Evolutionary conservation across 2,888 invertebrate genomes (phyloP), one percentile per base, ranked within the genome.

Genomic region (Phasia obesa): DNA sequence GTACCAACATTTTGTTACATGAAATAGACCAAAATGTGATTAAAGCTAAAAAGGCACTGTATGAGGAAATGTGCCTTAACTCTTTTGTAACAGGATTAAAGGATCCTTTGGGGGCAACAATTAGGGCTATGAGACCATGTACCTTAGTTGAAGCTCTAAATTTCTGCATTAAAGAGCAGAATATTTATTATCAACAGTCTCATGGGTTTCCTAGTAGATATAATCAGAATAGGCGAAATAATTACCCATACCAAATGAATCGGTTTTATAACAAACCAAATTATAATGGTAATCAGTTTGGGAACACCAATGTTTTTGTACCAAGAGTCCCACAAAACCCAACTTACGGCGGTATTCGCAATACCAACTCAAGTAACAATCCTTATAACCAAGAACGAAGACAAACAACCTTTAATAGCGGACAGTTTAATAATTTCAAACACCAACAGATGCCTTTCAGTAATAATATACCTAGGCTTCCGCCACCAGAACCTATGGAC

Each of bases 401-500:
- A n/a, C 53, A 25, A 53, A 21, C 23, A 21, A 9, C 9, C 13
- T 51, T 51, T 44, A 44, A n/a, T n/a, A n/a, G n/a, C n/a, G n/a
- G n/a, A n/a, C n/a, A n/a, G n/a, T n/a, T n/a, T n/a, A n/a, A n/a
- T n/a, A n/a, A n/a, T n/a, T n/a, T n/a, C n/a, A n/a, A n/a, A n/a
- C n/a, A n/a, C n/a, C n/a, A n/a, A n/a, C n/a, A n/a, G n/a, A n/a
- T n/a, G n/a, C n/a, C n/a, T n/a, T n/a, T n/a, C n/a, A n/a, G n/a
- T n/a, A n/a, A 44, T 53, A 53, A 53, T 4, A n/a, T 25, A 17
- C 38, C 59, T 17, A 59, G 15, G 11, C 13, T 59, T 19, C 35
- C 19, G 15, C 35, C 15, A 17, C 44, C 62, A n/a, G 62, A 62
- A 62, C 62, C 62, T 1, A 62, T 62, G 62, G 62, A 62, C 11